A percentile compares a stretch with the other conserved stretches of the same genome.
Evolutionary conservation across 2,888 invertebrate species (phyloP).

Genomic region (Andrena fulva): DNA sequence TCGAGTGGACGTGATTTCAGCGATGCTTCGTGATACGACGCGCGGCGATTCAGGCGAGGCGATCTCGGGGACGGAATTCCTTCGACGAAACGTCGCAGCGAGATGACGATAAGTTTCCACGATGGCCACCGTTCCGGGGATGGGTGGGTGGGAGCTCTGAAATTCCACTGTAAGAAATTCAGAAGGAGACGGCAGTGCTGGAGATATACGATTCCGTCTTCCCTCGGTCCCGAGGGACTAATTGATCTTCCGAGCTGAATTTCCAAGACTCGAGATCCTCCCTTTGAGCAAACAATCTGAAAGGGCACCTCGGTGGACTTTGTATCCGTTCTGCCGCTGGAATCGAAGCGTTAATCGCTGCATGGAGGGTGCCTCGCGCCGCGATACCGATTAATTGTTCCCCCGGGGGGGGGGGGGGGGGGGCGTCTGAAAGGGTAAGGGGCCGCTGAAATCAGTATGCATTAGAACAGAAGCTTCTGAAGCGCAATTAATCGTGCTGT

Average conservation of each 20-base stretch:
- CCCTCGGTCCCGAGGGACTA: slow-evolving; percentile 38
- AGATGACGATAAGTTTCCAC: background rate
- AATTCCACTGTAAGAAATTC: slow-evolving; percentile 19
- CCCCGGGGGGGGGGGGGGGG: background rate
- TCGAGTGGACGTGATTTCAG: background rate
- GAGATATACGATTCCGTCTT: slow-evolving; percentile 53
- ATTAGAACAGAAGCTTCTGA: background rate
- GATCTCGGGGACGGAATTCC: background rate
- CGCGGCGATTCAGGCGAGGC: background rate
- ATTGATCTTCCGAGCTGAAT: slow-evolving; percentile 42
- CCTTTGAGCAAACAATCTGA: slow-evolving; percentile 9
- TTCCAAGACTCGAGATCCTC: background rate
- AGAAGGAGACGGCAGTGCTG: slow-evolving; percentile 9
- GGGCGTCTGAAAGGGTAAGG: background rate
- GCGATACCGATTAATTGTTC: background rate
- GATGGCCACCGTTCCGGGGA: background rate
- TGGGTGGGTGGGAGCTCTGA: background rate
- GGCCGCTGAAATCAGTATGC: background rate
- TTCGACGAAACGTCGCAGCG: background rate
- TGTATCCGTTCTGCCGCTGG: background rate
- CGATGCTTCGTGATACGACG: background rate
- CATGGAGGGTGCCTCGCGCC: background rate
- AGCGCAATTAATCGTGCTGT: background rate
- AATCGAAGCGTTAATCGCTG: slow-evolving; percentile 13
- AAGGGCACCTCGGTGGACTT: background rate